phyloP scores from a whole-genome alignment of 2,888 invertebrate genomes.

The Phalera bucephala region DNA sequence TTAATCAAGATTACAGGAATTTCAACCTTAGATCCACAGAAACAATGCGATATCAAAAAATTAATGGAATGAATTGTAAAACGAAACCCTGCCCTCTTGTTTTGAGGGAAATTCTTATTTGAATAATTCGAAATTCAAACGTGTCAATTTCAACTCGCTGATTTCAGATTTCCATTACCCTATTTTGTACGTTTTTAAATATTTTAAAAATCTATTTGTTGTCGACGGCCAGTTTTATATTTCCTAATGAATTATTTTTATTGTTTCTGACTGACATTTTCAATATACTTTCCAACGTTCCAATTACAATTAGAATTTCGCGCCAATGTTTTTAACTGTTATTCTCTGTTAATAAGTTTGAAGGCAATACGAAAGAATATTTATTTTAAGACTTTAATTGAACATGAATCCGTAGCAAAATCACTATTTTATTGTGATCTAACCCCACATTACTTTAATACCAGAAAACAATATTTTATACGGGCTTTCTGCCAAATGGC shows the following conservation, averaged over 20 bases:
- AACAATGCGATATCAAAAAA: conserved; percentile 27
- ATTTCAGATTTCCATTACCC: conserved; percentile 9
- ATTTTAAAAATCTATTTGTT: neutral
- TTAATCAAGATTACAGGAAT: conserved; percentile 40
- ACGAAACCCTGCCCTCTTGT: conserved; percentile 13
- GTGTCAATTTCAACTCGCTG: conserved; percentile 6
- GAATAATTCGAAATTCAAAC: conserved; percentile 25
- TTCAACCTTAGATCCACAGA: conserved; percentile 38
- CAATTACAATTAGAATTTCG: too few relatives aligned
- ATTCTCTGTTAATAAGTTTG: too few relatives aligned
- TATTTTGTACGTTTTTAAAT: too few relatives aligned
- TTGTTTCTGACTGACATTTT: conserved; percentile 9
- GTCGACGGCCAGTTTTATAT: neutral
- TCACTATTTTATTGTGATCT: conserved; percentile 28
- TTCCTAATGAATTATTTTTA: neutral
- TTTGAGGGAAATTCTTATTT: conserved; percentile 12
- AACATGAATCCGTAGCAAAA: too few relatives aligned
- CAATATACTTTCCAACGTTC: too few relatives aligned
- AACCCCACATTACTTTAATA: neutral
- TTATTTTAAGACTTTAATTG: too few relatives aligned
- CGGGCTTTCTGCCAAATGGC: conserved; percentile 27
- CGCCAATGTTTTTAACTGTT: too few relatives aligned
- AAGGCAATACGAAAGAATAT: too few relatives aligned
- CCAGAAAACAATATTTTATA: conserved; percentile 13
- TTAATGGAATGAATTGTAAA: conserved; percentile 23